Evolutionary conservation across 1,140 invertebrate genomes (phyloP), one percentile per base, ranked within the genome.

Genomic region (Ceratina japonica): DNA sequence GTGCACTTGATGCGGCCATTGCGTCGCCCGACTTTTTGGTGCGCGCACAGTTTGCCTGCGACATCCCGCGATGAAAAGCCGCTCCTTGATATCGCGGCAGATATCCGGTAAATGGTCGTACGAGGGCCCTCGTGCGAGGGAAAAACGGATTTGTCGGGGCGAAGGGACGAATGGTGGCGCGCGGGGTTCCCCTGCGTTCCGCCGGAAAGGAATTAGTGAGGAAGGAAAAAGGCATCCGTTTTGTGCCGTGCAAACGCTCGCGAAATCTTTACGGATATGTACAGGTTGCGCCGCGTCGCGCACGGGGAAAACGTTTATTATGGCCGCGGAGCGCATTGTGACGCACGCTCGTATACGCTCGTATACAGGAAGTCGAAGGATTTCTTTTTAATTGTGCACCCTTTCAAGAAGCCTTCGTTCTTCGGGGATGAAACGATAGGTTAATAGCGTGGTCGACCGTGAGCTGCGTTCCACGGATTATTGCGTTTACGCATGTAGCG

Each of bases 1-100:
- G 15, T 59, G 66, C 82, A 75, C 80, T 82, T 66, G 72, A 75
- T 66, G 71, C 75, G 68, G 56, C 71, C 63, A 56, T 78, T 66
- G 72, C 64, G 61, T 75, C 78, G 78, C 72, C 71, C 63, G 79
- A 76, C 74, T 80, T 80, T 80, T 80, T 80, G 59, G 63, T 68
- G 4, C 12, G 10, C n/a, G 56, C 69, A 44, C 7, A 56, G 24
- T 16, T 80, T 56, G 16, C 49, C 15, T 22, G 61, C 70, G 61
- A 72, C 69, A 73, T 65, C 13, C 22, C 44, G 15, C 13, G 18
- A 3, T 76, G 73, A 76, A 76, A 76, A 73, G 64, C 31, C 51
- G 72, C 37, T 80, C 51, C 79, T 80, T 69, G 73, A 75, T 80
- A 68, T 44, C 79, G 59, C 59, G 65, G 20, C 49, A 54, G 65